phyloP scores from a whole-genome alignment of 1,140 invertebrate species.

The Zaprionus capensis region DNA sequence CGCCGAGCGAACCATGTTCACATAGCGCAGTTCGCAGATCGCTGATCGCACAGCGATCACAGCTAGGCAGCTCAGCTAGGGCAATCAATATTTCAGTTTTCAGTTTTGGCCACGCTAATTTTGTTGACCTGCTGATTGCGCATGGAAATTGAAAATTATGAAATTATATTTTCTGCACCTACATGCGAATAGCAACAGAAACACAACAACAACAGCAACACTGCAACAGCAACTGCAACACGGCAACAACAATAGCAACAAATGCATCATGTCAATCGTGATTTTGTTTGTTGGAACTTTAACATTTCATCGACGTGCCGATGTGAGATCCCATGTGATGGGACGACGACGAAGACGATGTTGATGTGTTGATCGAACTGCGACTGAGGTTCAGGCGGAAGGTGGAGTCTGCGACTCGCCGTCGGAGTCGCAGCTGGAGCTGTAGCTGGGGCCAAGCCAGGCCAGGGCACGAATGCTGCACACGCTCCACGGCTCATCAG shows the following conservation, averaged over 20 bases:
- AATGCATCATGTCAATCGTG: slow-evolving; percentile 79
- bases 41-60: slow-evolving; percentile 27
- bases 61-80: slow-evolving; percentile 44
- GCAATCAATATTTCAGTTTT: slow-evolving; percentile 47
- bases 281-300: slow-evolving; percentile 83
- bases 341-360: slow-evolving; percentile 20
- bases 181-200: slow-evolving; percentile 59
- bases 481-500: slow-evolving; percentile 61
- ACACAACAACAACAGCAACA: slow-evolving; percentile 26
- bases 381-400: slow-evolving; percentile 1
- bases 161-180: slow-evolving; percentile 79
- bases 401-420: neutral
- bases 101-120: slow-evolving; percentile 80
- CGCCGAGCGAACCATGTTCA: slow-evolving; percentile 44
- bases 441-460: slow-evolving; percentile 19
- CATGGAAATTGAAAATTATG: slow-evolving; percentile 82
- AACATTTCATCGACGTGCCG: slow-evolving; percentile 80
- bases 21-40: slow-evolving; percentile 36
- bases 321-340: slow-evolving; percentile 61
- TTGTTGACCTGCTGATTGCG: slow-evolving; percentile 80
- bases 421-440: slow-evolving; percentile 33
- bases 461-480: slow-evolving; percentile 50
- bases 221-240: slow-evolving; percentile 9
- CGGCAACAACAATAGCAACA: slow-evolving; percentile 34
- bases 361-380: slow-evolving; percentile 54